Base-by-base conservation (phyloP, 1,140 invertebrate genomes). In the Prorops nasuta region DNA sequence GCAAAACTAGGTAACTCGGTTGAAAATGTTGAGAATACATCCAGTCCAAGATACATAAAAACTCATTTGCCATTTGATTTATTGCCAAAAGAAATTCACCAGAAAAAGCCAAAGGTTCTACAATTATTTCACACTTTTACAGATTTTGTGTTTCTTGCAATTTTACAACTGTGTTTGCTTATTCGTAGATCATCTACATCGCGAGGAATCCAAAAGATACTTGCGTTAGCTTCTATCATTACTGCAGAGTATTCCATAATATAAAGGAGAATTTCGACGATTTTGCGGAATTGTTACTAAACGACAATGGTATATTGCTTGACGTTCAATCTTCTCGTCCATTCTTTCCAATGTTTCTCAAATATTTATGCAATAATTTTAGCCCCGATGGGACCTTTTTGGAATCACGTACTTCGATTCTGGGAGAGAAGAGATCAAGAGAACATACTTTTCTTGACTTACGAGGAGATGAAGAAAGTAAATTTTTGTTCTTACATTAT, bases 191-290 rank as follows among this genome's bases (percentile, higher is more conserved):
- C 1, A 87, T 98, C 38, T 98, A 97, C 67, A 85, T 93, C 1
- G 83, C 89, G 0, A 82, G 96, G 38, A 96, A 98, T 78, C 93
- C 95, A 1, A 98, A 97, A 73, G 95, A 98, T 67, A 85, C 90
- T 49, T 90, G 90, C 37, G 92, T 98, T 0, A 96, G 93, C 0
- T 95, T 90, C 66, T 97, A 90, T 67, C 87, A 96, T 70, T 94
- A 95, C 64, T 86, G 84, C 56, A 82, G 77, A 56, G 58, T 86
- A n/a, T 79, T 92, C 12, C 86, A 90, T 54, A 80, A 83, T 7
- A 71, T 89, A 0, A 84, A 84, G 46, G 86, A 86, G 0, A 79
- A 81, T 1, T 90, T 95, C 59, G 84, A 90, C n/a, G 85, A 91
- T 8, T 94, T 93, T 68, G 87, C 86, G 31, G 84, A 92, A 36